Conservation (phyloP, 1,140 invertebrate genomes). For the Plectrocnemia conspersa region DNA sequence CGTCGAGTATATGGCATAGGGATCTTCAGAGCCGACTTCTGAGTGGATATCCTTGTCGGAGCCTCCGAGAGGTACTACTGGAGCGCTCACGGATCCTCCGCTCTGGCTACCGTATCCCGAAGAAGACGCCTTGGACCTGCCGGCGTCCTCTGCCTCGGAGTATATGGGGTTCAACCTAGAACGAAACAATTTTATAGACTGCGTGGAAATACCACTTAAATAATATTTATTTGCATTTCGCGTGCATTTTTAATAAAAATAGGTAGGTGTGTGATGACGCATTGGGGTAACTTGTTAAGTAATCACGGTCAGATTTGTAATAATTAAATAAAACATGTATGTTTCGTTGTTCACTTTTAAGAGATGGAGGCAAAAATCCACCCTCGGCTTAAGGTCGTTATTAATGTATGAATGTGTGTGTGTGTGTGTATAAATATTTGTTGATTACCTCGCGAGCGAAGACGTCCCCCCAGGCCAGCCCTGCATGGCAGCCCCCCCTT, state of each 20-base stretch:
- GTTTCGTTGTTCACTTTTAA: too few species aligned
- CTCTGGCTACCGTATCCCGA: slow-evolving; percentile 34
- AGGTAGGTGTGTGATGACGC: too few species aligned
- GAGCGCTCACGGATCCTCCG: slow-evolving; percentile 27
- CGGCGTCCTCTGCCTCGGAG: slow-evolving; percentile 32
- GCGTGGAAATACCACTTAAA: neutral
- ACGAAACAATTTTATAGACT: slow-evolving; percentile 3
- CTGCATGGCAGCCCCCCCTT: slow-evolving; percentile 31
- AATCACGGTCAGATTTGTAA: too few species aligned
- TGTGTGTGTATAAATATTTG: neutral
- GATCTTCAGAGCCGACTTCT: slow-evolving; percentile 23
- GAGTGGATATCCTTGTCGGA: slow-evolving; percentile 12
- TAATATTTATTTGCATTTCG: neutral
- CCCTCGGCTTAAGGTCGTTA: too few species aligned
- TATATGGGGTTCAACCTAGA: slow-evolving; percentile 34
- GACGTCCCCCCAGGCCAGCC: slow-evolving; percentile 32
- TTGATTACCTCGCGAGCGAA: slow-evolving; percentile 30
- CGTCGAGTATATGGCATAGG: slow-evolving; percentile 30
- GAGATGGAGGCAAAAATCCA: too few species aligned
- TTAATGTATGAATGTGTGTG: neutral
- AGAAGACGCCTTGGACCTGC: slow-evolving; percentile 32
- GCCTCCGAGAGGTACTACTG: neutral
- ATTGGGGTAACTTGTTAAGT: too few species aligned
- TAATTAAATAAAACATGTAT: too few species aligned
- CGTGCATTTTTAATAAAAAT: too few species aligned